Percentiles rank a stretch among this genome's conserved stretches.
phyloP scores from a whole-genome alignment of 1,140 invertebrate genomes.

The Philotrypesis tridentata region DNA sequence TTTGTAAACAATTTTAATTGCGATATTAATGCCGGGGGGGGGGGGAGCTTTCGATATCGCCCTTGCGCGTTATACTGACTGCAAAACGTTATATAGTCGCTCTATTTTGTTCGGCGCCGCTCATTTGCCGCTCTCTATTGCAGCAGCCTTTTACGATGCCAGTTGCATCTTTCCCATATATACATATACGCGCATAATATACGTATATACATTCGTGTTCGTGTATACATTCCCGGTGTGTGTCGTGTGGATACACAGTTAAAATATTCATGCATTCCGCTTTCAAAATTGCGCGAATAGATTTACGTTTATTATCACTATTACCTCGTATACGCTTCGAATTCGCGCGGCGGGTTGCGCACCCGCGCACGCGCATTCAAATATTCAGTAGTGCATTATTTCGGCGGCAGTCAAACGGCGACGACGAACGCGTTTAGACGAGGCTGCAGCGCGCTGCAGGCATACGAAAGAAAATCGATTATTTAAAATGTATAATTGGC shows the following conservation, averaged over 20 bases:
- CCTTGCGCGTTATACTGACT: background rate
- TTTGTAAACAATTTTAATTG: background rate
- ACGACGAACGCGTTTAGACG: too few species aligned
- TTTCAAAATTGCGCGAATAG: conserved; percentile 4
- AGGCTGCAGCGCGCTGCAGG: too few species aligned
- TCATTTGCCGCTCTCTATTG: too few species aligned
- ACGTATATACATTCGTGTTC: too few species aligned
- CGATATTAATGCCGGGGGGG: background rate
- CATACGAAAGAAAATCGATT: too few species aligned
- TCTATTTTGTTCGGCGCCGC: background rate
- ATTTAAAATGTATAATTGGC: too few species aligned
- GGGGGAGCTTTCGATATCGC: too few species aligned
- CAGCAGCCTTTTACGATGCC: background rate
- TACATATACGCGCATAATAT: too few species aligned
- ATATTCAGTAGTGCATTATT: background rate
- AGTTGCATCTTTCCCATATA: background rate
- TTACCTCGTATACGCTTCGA: background rate
- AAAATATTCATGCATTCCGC: conserved; percentile 15
- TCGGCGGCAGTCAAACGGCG: background rate
- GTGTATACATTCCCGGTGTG: background rate
- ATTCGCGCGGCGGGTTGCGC: background rate
- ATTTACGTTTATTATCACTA: conserved; percentile 9
- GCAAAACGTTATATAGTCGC: background rate
- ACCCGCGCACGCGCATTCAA: background rate
- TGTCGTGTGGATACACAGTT: background rate